These are phyloP conservation scores for Podarcis cretensis DNA, from an alignment of 2,113 vertebrate species.

Conservation along the genomic window DNA sequence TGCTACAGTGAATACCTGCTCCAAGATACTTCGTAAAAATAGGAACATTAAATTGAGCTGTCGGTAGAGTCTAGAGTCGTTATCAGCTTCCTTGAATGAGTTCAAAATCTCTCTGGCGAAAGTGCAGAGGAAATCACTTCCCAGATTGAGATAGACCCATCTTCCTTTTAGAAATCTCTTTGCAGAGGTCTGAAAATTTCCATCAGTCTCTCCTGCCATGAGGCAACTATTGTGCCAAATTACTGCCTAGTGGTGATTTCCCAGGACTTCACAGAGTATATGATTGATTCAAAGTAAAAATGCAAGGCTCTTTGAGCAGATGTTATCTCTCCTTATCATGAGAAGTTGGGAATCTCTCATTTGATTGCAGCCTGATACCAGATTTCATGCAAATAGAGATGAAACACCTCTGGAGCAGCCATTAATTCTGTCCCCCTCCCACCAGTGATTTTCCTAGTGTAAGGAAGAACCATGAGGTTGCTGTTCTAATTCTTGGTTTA, in stretches of 20 bases:
- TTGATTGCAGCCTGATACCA: not conserved
- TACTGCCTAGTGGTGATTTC: not conserved
- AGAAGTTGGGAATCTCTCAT: not conserved
- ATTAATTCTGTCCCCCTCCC: slow-evolving; percentile 47
- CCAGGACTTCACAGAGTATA: not conserved
- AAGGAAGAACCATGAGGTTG: slow-evolving; percentile 40
- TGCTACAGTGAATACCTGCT: not conserved
- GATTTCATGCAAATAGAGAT: slow-evolving; percentile 32
- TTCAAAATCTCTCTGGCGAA: not conserved
- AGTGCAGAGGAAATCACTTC: not conserved
- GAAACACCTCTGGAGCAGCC: slow-evolving; percentile 45
- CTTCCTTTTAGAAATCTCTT: slow-evolving; percentile 8
- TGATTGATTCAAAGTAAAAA: slow-evolving; percentile 46
- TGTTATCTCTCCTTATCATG: slow-evolving; percentile 8
- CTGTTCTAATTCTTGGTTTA: slow-evolving; percentile 62
- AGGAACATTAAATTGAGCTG: not conserved
- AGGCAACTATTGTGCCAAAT: slow-evolving; percentile 4
- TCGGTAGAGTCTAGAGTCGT: not conserved
- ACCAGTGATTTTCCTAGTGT: slow-evolving; percentile 20
- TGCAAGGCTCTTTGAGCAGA: slow-evolving; percentile 9
- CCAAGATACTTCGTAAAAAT: not conserved
- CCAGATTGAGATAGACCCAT: slow-evolving; percentile 1
- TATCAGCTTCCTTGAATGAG: not conserved
- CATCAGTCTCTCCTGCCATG: not conserved
- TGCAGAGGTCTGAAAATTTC: slow-evolving; percentile 14